Base-by-base conservation (phyloP, 2,888 invertebrate genomes). In the Heliconius hortense region DNA sequence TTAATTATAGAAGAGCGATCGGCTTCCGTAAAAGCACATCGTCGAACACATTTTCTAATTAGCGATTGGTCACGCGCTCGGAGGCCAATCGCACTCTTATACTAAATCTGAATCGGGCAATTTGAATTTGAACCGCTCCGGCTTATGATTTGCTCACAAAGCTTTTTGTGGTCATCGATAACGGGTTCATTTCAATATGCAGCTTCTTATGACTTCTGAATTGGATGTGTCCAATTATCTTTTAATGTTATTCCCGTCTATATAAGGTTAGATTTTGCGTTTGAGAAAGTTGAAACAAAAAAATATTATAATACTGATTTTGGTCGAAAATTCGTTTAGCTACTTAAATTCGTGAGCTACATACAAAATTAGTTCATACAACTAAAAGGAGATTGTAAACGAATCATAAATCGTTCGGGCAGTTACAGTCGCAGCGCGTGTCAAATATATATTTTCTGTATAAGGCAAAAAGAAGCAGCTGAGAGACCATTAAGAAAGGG, bases 51-150 rank as follows among this genome's bases (percentile, higher is more conserved):
- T 91, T 92, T 89, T 89, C 93, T 92, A 92, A 93, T 94, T 94
- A 93, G 90, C 92, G 91, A 94, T 94, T 94, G 92, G 93, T 89
- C 92, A 92, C 93, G 92, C 93, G 90, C 89, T 86, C 88, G 88
- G 86, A 85, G 88, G 88, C 88, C 88, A 85, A 87, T 88, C 86
- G 85, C 84, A 83, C 83, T 82, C 84, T 80, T 86, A 86, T 89
- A 89, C 88, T 85, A 86, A 89, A 90, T 89, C 88, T 85, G 89
- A 90, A 89, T 89, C 89, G 87, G 86, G 87, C 88, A 89, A 91
- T 93, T 93, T 90, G 91, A 90, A 92, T 93, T 93, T 85, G 89
- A 89, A 90, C 92, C 91, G 92, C 88, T 88, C 87, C 86, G 84
- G 84, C 82, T 82, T 83, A 83, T 81, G 82, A 82, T 82, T 82